Base-by-base conservation (phyloP, 2,113 vertebrate species). In the Alexandromys fortis region DNA sequence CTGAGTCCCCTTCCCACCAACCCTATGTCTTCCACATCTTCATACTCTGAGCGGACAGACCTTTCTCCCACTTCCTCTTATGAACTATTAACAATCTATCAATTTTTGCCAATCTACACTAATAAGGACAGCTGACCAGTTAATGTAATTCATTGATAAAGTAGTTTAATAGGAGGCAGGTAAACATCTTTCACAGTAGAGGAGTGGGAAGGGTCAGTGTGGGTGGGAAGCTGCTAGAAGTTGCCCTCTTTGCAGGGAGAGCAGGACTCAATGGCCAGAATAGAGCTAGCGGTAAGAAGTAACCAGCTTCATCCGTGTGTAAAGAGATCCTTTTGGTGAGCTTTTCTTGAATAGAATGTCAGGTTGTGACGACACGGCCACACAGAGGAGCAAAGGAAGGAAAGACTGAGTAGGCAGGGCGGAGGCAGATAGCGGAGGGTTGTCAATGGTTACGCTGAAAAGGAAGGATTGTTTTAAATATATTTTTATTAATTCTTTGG, bases 101-200 rank as follows among this genome's bases (percentile, higher is more conserved):
- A 73, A 12, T 83, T 63, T 77, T 72, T 33, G 49, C 49, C 52
- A 67, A 45, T 28, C 33, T 77, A 58, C 77, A 78, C 63, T 75
- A 75, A 91, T 68, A 96, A 90, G 67, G 55, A 72, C 42, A 93
- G 11, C 16, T 82, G 76, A 87, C 65, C 7, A 77, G 86, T 47
- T 78, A 63, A 52, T 77, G 26, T 22, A 2, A 17, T 65, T 94
- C 42, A 33, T 61, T 82, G 67, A 55, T 58, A 45, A 93, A 75
- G 4, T 49, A 87, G 61, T 79, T 86, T n/a, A 89, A 65, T 47
- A 70, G 5, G 68, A 61, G 16, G 26, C 49, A 92, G 33, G 2
- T 61, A 58, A 83, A 11, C 7, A 63, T 47, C 35, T 70, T 75
- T 49, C 61, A 55, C 24, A 28, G 79, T 33, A 76, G 28, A 81